phyloP scores from a whole-genome alignment of 2,113 vertebrate species.

The Mus pahari region DNA sequence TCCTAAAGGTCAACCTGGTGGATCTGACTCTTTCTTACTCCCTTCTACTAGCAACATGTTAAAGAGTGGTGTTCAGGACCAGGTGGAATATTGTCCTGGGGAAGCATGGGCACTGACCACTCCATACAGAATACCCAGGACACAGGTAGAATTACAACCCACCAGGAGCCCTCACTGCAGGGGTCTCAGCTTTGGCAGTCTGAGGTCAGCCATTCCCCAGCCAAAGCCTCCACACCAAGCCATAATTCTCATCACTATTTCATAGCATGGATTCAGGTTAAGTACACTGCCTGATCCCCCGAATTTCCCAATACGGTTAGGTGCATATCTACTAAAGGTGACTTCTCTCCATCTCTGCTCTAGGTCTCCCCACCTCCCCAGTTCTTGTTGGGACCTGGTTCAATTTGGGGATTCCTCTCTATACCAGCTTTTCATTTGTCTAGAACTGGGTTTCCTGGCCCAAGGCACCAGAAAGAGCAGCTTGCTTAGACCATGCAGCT shows the following conservation, averaged over 20 bases:
- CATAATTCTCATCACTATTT: no score
- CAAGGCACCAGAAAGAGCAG: not conserved
- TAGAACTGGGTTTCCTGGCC: not conserved
- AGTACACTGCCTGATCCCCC: not conserved
- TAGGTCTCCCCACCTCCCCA: not conserved
- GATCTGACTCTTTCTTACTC: not conserved
- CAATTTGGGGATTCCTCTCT: no score
- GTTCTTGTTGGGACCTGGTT: not conserved
- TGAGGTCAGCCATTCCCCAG: not conserved
- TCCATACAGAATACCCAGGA: not conserved
- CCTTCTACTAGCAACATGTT: not conserved
- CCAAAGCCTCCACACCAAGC: no score
- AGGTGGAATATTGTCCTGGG: accelerated
- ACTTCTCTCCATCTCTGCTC: not conserved
- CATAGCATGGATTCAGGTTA: not conserved
- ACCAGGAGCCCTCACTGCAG: no score
- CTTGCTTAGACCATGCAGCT: not conserved
- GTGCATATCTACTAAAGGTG: accelerated
- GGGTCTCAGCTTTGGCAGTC: not conserved
- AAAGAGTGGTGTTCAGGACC: not conserved
- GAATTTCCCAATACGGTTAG: not conserved
- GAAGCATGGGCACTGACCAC: no score
- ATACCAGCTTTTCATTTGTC: no score
- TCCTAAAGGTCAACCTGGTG: not conserved
- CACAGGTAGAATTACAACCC: accelerated